Evolutionary conservation across 2,113 vertebrate genomes (phyloP).

Genomic region (Cynoglossus semilaevis): DNA sequence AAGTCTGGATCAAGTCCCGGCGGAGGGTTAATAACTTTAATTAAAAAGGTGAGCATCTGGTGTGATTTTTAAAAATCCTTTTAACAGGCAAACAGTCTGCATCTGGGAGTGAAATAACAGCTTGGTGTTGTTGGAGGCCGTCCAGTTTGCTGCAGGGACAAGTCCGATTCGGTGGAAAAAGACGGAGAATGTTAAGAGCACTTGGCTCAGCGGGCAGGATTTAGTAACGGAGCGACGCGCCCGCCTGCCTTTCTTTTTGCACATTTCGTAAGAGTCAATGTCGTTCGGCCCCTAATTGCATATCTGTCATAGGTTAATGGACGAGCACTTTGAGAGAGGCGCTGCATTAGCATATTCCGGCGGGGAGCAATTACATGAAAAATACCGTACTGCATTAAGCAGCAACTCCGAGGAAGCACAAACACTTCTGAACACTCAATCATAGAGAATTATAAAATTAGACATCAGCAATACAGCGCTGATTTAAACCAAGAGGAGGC

Average conservation of each 20-base stretch:
- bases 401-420: background rate
- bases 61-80: conserved; percentile 37
- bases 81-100: conserved; percentile 49
- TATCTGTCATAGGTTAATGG: conserved; percentile 1
- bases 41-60: conserved; percentile 49
- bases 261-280: background rate
- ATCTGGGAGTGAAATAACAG: conserved; percentile 41
- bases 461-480: no score
- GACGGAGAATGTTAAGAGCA: background rate
- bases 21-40: conserved; percentile 38
- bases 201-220: conserved; percentile 2
- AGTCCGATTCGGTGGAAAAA: background rate
- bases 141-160: conserved; percentile 30
- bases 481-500: background rate
- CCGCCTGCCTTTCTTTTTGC: background rate
- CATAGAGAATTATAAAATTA: background rate
- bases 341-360: background rate
- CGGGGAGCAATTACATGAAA: background rate
- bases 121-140: conserved; percentile 33
- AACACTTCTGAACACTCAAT: conserved; percentile 8
- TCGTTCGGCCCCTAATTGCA: background rate
- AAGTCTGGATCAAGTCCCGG: conserved; percentile 37
- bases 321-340: background rate
- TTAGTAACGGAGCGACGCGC: background rate
- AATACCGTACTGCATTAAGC: background rate